These are phyloP conservation scores for Lasioglossum pauxillum DNA, from an alignment of 2,888 invertebrate genomes.

Conservation along the genomic window DNA sequence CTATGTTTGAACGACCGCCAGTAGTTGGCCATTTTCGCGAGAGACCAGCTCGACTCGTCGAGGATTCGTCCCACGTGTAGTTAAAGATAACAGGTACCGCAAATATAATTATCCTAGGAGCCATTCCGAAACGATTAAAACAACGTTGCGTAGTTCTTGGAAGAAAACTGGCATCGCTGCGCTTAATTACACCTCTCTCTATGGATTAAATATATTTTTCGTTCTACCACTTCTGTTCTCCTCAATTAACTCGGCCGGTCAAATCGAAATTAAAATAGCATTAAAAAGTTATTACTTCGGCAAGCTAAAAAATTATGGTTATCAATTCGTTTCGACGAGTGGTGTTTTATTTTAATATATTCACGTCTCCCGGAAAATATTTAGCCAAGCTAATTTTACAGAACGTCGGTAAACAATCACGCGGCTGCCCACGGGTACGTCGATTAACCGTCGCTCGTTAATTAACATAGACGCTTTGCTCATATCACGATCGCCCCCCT, in stretches of 20 bases:
- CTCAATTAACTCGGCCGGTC: too few species aligned
- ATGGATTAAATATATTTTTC: not conserved
- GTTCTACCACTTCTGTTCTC: not conserved
- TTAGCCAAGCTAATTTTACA: not conserved
- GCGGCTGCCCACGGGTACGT: not conserved
- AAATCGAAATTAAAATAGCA: too few species aligned
- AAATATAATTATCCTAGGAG: constrained; percentile 3
- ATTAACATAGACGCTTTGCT: constrained; percentile 5
- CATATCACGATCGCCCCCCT: not conserved
- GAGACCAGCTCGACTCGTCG: not conserved
- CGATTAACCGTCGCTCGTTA: constrained; percentile 1
- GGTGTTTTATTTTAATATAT: too few species aligned
- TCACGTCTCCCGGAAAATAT: not conserved
- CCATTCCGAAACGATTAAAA: not conserved
- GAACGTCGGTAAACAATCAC: not conserved
- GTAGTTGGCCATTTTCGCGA: not conserved
- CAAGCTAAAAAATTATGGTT: too few species aligned
- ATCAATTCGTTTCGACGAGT: too few species aligned
- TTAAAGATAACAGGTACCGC: not conserved
- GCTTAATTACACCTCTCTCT: not conserved
- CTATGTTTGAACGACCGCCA: not conserved
- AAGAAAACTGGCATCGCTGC: not conserved
- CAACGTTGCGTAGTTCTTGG: not conserved
- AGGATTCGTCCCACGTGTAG: not conserved
- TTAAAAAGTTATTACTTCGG: too few species aligned